Conservation (phyloP, 1,140 invertebrate species). For the Stegodyphus dumicola region DNA sequence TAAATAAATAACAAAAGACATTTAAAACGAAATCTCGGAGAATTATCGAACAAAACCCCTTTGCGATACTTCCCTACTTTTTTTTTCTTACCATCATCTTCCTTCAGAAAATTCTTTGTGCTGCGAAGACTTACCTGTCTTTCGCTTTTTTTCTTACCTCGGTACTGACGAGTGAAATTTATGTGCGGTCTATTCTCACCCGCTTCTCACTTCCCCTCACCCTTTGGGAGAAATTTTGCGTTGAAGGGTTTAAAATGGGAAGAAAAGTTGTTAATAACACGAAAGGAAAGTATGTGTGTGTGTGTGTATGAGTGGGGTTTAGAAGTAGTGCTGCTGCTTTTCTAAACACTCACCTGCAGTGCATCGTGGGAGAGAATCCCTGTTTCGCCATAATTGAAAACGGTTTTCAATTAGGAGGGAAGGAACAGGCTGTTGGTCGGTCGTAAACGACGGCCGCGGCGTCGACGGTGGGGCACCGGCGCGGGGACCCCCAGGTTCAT, state of each 20-base stretch:
- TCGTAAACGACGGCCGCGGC: slow-evolving; percentile 2
- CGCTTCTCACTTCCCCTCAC: no score
- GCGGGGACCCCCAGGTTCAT: slow-evolving; percentile 22
- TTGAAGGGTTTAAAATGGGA: slow-evolving; percentile 33
- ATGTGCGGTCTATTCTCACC: neutral
- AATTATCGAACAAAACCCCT: slow-evolving; percentile 21
- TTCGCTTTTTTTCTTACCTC: neutral
- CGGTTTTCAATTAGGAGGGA: slow-evolving; percentile 56
- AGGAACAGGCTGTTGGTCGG: neutral
- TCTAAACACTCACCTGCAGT: neutral
- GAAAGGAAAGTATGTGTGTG: neutral
- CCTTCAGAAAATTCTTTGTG: neutral
- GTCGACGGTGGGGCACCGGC: slow-evolving; percentile 11
- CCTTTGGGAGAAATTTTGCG: slow-evolving; percentile 39
- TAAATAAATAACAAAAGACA: slow-evolving; percentile 14
- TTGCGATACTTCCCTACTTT: slow-evolving; percentile 12
- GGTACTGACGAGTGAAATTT: neutral
- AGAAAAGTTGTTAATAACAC: slow-evolving; percentile 54
- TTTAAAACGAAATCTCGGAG: slow-evolving; percentile 36
- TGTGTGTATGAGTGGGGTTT: neutral
- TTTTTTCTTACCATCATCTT: neutral
- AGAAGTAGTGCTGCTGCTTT: no score
- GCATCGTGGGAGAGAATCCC: slow-evolving; percentile 14
- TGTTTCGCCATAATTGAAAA: slow-evolving; percentile 57
- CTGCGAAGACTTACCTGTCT: neutral